Base-by-base conservation (phyloP, 2,113 vertebrate species). In the Ancistrus triradiatus region DNA sequence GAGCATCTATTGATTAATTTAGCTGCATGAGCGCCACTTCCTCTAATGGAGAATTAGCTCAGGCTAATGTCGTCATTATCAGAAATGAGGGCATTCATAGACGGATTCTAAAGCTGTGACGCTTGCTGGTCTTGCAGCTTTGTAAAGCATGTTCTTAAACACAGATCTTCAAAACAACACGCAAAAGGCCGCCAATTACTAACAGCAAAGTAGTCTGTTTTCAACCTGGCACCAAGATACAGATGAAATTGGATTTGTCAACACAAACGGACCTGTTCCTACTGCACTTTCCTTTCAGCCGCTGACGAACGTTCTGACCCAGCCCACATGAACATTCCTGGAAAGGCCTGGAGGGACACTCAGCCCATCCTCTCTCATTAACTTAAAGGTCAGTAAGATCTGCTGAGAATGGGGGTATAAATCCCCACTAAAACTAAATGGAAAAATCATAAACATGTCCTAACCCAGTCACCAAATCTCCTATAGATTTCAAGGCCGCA, bases 381-480 rank as follows among this genome's bases (percentile, higher is more conserved):
- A 57, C 31, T 66, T 49, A 66, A 66, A 66, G 63, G 53, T 66
- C 63, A 58, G 33, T 8, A 48, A 5, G 33, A 66, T 37, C 43
- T 17, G 43, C 11, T 40, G 43, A 58, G 24, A 66, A 48, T 18
- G 15, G 43, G 33, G 8, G 13, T 19, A 25, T 27, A 57, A 66
- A 49, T 57, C 44, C 52, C n/a, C 4, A 49, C 43, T 38, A 13
- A 57, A 44, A 57, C 28, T 14, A 38, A 31, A 48, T 35, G 10
- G 14, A 18, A 10, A 59, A 59, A 46, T 28, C 17, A 43, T 43
- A 58, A 43, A 43, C 24, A 28, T 10, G 8, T 35, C 22, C 22
- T 48, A 40, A 56, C 47, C 42, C 28, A 10, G 46, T 38, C 59
- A 50, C 14, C 22, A 49, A 11, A 25, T 2, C 8, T n/a, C 10